Conservation (phyloP, 1,140 invertebrate species). For the Drosophila serrata region DNA sequence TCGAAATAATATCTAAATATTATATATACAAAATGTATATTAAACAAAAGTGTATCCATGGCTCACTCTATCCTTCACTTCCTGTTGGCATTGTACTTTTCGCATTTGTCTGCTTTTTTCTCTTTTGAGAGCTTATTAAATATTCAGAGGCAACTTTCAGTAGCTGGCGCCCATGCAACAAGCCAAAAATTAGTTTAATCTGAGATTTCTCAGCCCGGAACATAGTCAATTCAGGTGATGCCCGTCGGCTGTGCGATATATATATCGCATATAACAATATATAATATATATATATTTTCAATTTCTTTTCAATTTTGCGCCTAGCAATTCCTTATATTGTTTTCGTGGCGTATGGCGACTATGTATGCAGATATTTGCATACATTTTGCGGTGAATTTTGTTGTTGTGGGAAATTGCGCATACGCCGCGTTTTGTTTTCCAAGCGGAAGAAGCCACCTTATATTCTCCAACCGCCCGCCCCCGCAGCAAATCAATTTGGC, state of each 20-base stretch:
- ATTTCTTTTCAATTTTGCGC: constrained; percentile 77
- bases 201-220: constrained; percentile 62
- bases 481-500: constrained; percentile 69
- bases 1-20: too few species aligned
- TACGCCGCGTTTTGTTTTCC: constrained; percentile 80
- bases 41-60: not conserved
- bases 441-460: constrained; percentile 28
- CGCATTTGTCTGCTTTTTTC: constrained; percentile 18
- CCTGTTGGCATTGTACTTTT: constrained; percentile 14
- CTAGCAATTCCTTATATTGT: constrained; percentile 68
- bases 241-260: constrained; percentile 68
- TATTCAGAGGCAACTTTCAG: constrained; percentile 72
- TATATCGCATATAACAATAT: constrained; percentile 52
- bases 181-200: constrained; percentile 76
- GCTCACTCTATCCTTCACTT: constrained; percentile 6
- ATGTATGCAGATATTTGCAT: constrained; percentile 73
- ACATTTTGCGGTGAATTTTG: constrained; percentile 62
- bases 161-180: constrained; percentile 58
- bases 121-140: constrained; percentile 62
- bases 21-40: too few species aligned
- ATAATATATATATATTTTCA: constrained; percentile 50
- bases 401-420: constrained; percentile 69
- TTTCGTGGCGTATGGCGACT: constrained; percentile 72
- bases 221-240: constrained; percentile 51
- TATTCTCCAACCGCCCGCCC: too few species aligned